phyloP scores from a whole-genome alignment of 2,113 vertebrate species.

The Rhinopithecus roxellana region DNA sequence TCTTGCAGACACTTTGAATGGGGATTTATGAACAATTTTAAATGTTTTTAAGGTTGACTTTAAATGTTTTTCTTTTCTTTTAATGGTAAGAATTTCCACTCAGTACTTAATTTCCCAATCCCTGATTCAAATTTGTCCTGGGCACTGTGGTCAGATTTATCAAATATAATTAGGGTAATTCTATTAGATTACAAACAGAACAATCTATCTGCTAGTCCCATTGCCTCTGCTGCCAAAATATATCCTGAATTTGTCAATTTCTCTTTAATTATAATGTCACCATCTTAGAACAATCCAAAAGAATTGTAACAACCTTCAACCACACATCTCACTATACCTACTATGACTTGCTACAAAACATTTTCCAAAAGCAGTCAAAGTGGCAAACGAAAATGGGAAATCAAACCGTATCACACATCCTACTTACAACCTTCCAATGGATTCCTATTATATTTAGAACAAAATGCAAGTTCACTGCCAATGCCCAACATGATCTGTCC shows the following conservation, averaged over 20 bases:
- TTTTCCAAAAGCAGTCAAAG: not conserved
- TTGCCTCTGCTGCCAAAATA: constrained; percentile 17
- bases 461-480: not conserved
- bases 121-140: not conserved
- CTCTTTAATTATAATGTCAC: constrained; percentile 26
- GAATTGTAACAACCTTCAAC: not conserved
- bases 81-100: not conserved
- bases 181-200: constrained; percentile 16
- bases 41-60: not conserved
- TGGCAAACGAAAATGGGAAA: constrained; percentile 12
- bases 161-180: constrained; percentile 25
- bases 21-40: not conserved
- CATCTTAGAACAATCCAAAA: not conserved
- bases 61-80: not conserved
- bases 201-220: not conserved
- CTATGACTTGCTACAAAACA: constrained; percentile 16
- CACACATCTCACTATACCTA: not conserved
- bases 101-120: not conserved
- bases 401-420: not conserved
- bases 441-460: not conserved
- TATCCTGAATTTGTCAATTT: constrained; percentile 12
- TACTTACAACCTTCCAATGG: not conserved
- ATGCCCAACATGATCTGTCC: not conserved
- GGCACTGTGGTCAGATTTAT: not conserved
- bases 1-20: not conserved